Evolutionary conservation across 1,140 invertebrate species (phyloP).

Genomic region (Stegodyphus dumicola): DNA sequence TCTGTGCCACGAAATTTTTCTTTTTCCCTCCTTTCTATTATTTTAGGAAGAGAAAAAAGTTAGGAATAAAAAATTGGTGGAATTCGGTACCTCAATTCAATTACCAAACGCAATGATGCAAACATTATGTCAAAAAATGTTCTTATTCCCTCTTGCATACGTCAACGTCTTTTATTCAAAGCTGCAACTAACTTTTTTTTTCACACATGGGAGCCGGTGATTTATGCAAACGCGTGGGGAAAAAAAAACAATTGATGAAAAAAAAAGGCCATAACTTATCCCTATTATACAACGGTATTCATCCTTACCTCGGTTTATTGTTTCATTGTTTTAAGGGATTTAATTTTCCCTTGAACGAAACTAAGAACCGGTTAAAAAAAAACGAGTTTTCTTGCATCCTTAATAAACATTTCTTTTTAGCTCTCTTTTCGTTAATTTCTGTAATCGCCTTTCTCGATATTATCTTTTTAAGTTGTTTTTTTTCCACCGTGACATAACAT

Average conservation of each 20-base stretch:
- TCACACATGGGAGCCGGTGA: not conserved
- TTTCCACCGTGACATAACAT: not conserved
- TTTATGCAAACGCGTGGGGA: conserved; percentile 11
- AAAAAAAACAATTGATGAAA: conserved; percentile 9
- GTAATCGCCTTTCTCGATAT: conserved; percentile 45
- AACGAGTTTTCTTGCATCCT: conserved; percentile 28
- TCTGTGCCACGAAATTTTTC: too few species aligned
- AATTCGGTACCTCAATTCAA: not conserved
- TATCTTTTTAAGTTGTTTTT: conserved; percentile 9
- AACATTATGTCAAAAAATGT: conserved; percentile 57
- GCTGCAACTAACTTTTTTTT: conserved; percentile 4
- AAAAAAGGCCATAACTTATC: not conserved
- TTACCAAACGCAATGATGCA: conserved; percentile 41
- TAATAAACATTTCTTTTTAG: conserved; percentile 58
- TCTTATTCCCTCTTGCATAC: not conserved
- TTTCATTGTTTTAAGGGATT: conserved; percentile 50
- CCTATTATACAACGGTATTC: not conserved
- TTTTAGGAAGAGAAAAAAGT: not conserved
- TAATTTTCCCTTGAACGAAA: conserved; percentile 30
- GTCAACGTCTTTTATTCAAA: conserved; percentile 8
- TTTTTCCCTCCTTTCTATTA: too few species aligned
- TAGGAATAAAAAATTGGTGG: not conserved
- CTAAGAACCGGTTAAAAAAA: conserved; percentile 12
- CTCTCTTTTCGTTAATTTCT: conserved; percentile 53
- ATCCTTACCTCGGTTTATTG: conserved; percentile 6